Evolutionary conservation across 2,797 vertebrate species (phyloP), one percentile per base, ranked within the genome.

Genomic region (Parauchenoglanis punctatus): DNA sequence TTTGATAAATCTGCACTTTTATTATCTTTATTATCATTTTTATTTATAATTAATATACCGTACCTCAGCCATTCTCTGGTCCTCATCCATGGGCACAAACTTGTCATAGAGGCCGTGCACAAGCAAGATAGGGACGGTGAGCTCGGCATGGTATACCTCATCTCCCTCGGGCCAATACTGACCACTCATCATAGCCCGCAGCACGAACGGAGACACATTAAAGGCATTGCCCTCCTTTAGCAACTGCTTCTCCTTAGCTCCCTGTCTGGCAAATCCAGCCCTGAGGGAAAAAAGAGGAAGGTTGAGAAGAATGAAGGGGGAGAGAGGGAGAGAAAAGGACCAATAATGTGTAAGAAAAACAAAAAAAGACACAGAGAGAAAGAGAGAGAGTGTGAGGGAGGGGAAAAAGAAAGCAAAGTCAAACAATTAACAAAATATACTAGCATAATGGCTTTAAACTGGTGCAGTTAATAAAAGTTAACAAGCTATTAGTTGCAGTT

Each of bases 91-190:
- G 0, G 98, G 98, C 87, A 99, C 98, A 52, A 99, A 99, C 91
- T 97, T 99, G 93, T 99, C 98, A 0, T 97, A 97, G 97, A 99
- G 97, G 88, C 98, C 98, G 0, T 99, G 98, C 35, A 99, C 97
- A 46, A 99, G 95, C 83, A 99, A 95, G 84, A 98, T 97, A 0
- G 98, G 98, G 88, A 97, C 97, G 0, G 98, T 98, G 77, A 99
- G 97, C 95, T 99, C 98, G 0, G 98, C 98, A 0, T 99, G 98
- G 93, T 99, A 99, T 58, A 99, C 97, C 91, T 99, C 98, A 0
- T 99, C 98, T 0, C 98, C 98, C 91, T 99, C 98, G 0, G 98
- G 98, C 98, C 98, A 99, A 94, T 99, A 99, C 94, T 99, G 98
- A 0, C 98, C 98, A 0, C 98, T 98, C 98, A 99, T 99, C 96